These are phyloP conservation scores for Ptychoptera contaminata DNA, from an alignment of 2,888 invertebrate genomes.

Conservation along the genomic window DNA sequence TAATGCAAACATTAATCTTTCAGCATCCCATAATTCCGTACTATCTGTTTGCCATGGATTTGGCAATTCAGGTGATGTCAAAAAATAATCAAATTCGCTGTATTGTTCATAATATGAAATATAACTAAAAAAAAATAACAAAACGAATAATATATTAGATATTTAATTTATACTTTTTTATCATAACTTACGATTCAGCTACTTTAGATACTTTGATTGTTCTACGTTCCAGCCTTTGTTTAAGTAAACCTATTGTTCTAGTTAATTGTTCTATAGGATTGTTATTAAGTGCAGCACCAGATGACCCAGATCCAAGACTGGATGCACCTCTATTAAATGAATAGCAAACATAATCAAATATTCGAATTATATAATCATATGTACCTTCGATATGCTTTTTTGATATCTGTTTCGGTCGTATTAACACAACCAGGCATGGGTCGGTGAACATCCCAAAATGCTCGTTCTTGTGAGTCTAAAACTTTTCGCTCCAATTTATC, in stretches of 20 bases:
- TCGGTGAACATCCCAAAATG: slow-evolving; percentile 99
- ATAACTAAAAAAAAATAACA: slow-evolving; percentile 37
- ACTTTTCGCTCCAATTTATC: slow-evolving; percentile 97
- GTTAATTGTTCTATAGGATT: slow-evolving; percentile 30
- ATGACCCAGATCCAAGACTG: slow-evolving; percentile 30
- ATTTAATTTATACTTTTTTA: too few relatives aligned
- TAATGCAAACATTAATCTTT: slow-evolving; percentile 60
- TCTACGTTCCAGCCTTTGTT: slow-evolving; percentile 66
- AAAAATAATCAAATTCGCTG: slow-evolving; percentile 88
- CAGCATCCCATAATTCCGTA: slow-evolving; percentile 94
- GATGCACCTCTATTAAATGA: slow-evolving; percentile 23
- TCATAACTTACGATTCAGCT: slow-evolving; percentile 68
- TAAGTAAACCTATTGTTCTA: slow-evolving; percentile 58
- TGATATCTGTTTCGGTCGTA: slow-evolving; percentile 96
- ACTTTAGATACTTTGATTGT: slow-evolving; percentile 88
- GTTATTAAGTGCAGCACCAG: slow-evolving; percentile 28
- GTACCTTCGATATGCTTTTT: slow-evolving; percentile 65
- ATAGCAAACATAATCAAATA: background rate
- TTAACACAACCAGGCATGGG: slow-evolving; percentile 99
- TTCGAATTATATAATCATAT: background rate
- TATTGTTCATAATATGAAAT: slow-evolving; percentile 91
- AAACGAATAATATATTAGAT: background rate
- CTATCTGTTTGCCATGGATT: slow-evolving; percentile 97
- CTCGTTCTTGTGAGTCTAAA: slow-evolving; percentile 94
- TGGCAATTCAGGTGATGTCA: slow-evolving; percentile 81